Evolutionary conservation across 2,888 invertebrate genomes (phyloP).

Genomic region (Scaptomyza parva): DNA sequence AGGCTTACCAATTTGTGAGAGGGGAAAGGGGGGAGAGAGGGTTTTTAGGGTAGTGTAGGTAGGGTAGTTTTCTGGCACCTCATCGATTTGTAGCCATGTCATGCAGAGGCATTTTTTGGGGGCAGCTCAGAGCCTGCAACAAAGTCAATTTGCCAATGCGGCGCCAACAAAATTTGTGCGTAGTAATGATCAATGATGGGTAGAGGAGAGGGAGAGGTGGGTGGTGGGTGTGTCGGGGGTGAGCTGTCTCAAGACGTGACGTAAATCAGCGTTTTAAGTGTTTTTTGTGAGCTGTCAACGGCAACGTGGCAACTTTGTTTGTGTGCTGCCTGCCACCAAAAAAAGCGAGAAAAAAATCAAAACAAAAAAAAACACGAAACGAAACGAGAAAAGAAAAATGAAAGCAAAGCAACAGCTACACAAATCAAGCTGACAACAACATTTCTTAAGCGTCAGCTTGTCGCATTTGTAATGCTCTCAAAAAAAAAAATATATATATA

Average conservation of each 20-base stretch:
- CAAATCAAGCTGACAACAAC: slow-evolving; percentile 49
- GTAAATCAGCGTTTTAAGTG: slow-evolving; percentile 79
- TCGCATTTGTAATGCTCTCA: slow-evolving; percentile 28
- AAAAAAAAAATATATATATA: too few species aligned
- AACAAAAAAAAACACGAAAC: neutral
- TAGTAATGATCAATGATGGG: slow-evolving; percentile 67
- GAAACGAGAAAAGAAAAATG: slow-evolving; percentile 40
- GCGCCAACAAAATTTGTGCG: slow-evolving; percentile 71
- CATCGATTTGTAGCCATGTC: slow-evolving; percentile 75
- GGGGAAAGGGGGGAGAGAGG: neutral
- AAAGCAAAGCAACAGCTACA: slow-evolving; percentile 53
- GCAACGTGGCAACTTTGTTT: slow-evolving; percentile 68
- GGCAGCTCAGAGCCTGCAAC: neutral
- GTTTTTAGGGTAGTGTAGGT: neutral
- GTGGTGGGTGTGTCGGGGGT: neutral
- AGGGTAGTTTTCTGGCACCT: slow-evolving; percentile 53
- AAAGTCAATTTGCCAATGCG: slow-evolving; percentile 75
- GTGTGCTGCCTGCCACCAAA: slow-evolving; percentile 39
- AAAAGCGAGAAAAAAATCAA: neutral
- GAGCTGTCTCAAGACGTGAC: slow-evolving; percentile 77
- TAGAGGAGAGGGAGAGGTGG: neutral
- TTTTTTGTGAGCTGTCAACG: slow-evolving; percentile 68
- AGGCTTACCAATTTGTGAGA: slow-evolving; percentile 38
- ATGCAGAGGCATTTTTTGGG: slow-evolving; percentile 52
- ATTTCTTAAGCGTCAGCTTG: neutral